phyloP scores from a whole-genome alignment of 2,797 vertebrate species.

The Enteromius thamalakanensis region DNA sequence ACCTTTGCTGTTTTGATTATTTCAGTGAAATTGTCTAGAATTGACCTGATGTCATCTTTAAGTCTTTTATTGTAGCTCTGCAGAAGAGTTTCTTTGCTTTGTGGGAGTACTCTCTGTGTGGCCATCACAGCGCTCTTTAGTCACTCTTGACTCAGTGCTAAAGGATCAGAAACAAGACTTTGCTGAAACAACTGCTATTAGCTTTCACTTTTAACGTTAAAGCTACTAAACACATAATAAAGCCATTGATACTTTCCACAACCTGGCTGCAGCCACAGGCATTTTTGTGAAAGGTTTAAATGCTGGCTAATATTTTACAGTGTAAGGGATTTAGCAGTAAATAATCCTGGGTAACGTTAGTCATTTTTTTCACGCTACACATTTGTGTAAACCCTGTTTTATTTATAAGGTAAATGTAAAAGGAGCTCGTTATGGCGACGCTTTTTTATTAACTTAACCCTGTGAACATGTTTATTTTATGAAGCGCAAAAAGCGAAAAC shows the following conservation, averaged over 20 bases:
- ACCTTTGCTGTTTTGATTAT: slow-evolving; percentile 97
- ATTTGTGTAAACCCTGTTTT: neutral
- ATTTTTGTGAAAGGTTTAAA: neutral
- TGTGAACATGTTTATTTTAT: neutral
- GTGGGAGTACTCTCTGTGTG: slow-evolving; percentile 86
- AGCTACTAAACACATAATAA: neutral
- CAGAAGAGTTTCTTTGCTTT: slow-evolving; percentile 94
- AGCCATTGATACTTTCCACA: neutral
- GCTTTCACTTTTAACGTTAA: neutral
- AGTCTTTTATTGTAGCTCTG: slow-evolving; percentile 98
- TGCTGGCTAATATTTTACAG: neutral
- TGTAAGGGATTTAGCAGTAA: neutral
- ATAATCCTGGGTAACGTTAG: neutral
- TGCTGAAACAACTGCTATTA: neutral
- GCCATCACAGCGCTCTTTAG: slow-evolving; percentile 76
- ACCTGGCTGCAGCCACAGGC: neutral
- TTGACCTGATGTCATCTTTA: slow-evolving; percentile 93
- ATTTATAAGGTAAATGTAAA: neutral
- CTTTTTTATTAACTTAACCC: neutral
- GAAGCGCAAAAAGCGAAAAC: neutral
- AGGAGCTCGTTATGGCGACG: neutral
- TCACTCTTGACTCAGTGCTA: slow-evolving; percentile 20
- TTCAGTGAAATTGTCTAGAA: slow-evolving; percentile 96
- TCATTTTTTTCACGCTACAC: neutral
- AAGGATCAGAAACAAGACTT: neutral